Conservation (phyloP, 2,797 vertebrate species). For the Choloepus didactylus region DNA sequence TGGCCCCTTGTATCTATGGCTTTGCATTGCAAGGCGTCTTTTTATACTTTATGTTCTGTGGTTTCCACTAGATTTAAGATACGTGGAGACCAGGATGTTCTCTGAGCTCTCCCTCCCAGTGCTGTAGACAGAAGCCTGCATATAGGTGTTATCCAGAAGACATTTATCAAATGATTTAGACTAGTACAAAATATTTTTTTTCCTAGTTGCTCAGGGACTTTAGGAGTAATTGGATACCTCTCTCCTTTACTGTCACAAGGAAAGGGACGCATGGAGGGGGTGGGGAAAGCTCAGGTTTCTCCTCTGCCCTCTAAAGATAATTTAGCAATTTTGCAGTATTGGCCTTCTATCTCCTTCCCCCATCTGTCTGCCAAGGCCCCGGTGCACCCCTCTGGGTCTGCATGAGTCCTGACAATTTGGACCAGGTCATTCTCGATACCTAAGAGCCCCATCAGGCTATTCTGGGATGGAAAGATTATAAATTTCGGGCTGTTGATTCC, state of each 20-base stretch:
- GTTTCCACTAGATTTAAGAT: neutral
- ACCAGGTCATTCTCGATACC: neutral
- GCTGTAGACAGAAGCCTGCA: neutral
- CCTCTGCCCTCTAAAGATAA: neutral
- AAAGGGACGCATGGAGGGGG: neutral
- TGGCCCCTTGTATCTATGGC: neutral
- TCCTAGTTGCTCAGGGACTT: neutral
- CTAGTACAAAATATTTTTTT: too few species aligned
- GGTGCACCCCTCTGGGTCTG: neutral
- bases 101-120: neutral
- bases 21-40: neutral
- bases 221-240: neutral
- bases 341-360: neutral
- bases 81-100: neutral
- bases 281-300: rapidly evolving
- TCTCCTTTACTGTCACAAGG: neutral
- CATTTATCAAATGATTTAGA: neutral
- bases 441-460: neutral
- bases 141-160: neutral
- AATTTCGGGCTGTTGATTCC: constrained; percentile 56
- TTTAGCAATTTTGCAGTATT: neutral
- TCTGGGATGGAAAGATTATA: neutral
- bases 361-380: neutral
- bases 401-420: neutral
- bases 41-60: neutral